phyloP scores from a whole-genome alignment of 2,797 vertebrate genomes.

The Phylloscopus collybita region DNA sequence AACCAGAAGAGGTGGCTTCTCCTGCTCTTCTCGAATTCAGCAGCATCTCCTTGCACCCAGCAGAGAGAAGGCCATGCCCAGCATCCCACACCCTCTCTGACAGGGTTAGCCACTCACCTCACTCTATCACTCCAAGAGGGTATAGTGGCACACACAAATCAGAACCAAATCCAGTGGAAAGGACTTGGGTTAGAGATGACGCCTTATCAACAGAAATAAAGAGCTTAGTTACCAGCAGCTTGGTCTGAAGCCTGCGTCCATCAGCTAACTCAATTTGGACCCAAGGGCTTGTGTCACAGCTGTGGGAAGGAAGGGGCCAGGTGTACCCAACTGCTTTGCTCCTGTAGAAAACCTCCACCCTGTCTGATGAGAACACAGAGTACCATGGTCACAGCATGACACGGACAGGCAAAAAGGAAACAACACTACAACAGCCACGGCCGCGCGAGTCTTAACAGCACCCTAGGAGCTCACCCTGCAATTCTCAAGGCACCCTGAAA shows the following conservation, averaged over 20 bases:
- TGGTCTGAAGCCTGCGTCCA: constrained; percentile 90
- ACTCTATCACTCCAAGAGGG: not conserved
- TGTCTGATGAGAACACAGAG: constrained; percentile 79
- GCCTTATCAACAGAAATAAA: constrained; percentile 45
- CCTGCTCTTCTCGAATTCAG: not conserved
- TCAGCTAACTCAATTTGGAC: constrained; percentile 89
- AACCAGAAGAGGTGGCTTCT: not conserved
- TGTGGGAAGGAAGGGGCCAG: constrained; percentile 86
- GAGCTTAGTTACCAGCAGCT: constrained; percentile 88
- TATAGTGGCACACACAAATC: not conserved
- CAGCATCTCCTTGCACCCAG: not conserved
- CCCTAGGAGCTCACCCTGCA: not conserved
- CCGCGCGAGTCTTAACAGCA: not conserved
- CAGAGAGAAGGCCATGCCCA: not conserved
- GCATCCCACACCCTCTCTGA: not conserved
- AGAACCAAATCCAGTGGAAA: constrained; percentile 55
- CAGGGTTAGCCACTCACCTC: constrained; percentile 15
- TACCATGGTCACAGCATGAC: not conserved
- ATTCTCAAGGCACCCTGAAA: not conserved
- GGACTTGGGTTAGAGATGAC: not conserved
- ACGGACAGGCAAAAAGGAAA: not conserved
- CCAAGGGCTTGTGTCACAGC: constrained; percentile 86
- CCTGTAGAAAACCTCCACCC: constrained; percentile 89
- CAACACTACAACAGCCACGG: not conserved
- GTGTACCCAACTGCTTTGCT: constrained; percentile 88